Percentiles rank a stretch among this genome's conserved stretches.
Conservation (phyloP, 2,113 vertebrate species). For the Indri indri region DNA sequence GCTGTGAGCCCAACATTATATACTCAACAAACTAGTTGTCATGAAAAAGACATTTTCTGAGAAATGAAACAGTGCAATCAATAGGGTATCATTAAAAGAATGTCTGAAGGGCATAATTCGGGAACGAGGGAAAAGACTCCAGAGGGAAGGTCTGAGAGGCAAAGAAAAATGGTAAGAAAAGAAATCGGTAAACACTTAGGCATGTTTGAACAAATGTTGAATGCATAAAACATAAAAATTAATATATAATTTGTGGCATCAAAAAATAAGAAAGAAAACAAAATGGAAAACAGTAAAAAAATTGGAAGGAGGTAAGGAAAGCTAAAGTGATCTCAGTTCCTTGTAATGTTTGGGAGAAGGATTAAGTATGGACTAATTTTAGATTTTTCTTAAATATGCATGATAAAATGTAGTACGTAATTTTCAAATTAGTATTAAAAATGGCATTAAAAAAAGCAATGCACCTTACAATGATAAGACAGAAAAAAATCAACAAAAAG, state of each 20-base stretch:
- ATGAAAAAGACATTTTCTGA: constrained; percentile 17
- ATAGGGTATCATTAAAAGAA: neutral
- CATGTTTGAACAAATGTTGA: neutral
- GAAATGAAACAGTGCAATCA: neutral
- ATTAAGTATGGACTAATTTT: neutral
- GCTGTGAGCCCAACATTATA: neutral
- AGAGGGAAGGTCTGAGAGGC: neutral
- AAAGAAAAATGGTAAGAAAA: neutral
- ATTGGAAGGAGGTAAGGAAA: neutral
- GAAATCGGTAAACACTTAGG: neutral
- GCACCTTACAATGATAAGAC: neutral
- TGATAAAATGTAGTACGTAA: neutral
- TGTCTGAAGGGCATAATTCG: neutral
- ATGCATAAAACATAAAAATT: neutral
- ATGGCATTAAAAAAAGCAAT: neutral
- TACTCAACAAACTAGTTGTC: neutral
- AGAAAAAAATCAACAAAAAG: neutral
- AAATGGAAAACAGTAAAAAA: neutral
- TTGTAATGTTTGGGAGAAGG: neutral
- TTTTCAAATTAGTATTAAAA: neutral
- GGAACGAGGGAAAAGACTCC: neutral
- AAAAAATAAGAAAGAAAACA: neutral
- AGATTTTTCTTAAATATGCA: neutral
- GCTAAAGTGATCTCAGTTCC: neutral
- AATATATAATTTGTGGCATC: neutral